Base-by-base conservation (phyloP, 92 coral and sea anemone genomes). In the Parazoanthus darwini region DNA sequence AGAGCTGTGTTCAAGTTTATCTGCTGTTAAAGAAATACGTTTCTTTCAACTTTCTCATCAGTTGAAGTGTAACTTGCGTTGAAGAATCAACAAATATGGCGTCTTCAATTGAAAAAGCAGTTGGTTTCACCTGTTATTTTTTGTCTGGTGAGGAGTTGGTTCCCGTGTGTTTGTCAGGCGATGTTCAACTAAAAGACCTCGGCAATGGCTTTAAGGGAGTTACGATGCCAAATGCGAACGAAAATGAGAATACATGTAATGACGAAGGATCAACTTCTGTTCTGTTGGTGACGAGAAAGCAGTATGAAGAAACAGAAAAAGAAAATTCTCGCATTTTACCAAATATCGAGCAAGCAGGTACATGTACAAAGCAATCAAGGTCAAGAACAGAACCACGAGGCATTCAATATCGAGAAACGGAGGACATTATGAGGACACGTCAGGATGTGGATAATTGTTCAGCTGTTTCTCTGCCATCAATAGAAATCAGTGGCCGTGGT, bases 41-140 rank as follows among this genome's bases (percentile, higher is more conserved):
- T 54, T 54, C 59, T 54, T 15, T 14, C 59, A 54, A 54, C 59
- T 54, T 54, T 1, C 18, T 13, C 9, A 13, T 54, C n/a, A n/a
- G 18, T 3, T 14, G 58, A 54, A 54, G 20, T 11, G 14, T 54
- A 29, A 16, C 23, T 26, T 9, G 81, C 50, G 15, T 77, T 77
- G 37, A 77, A 77, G 26, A 42, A 6, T 22, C 16, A 8, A 29
- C 54, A 77, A 13, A 79, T 72, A 66, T 82, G 86, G 86, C 90
- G 33, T 44, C 79, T 79, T 88, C 86, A 29, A 7, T 6, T 20
- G 7, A 80, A 25, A 75, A n/a, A n/a, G 44, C n/a, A 48, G 75
- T 11, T 33, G 71, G 23, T 43, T 48, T 85, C 18, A 79, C 83
- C 11, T 89, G 89, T 23, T 89, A 85, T 89, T 85, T 89, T 67